Base-by-base conservation (phyloP, 2,113 vertebrate genomes). In the Amblyopsis rosae region DNA sequence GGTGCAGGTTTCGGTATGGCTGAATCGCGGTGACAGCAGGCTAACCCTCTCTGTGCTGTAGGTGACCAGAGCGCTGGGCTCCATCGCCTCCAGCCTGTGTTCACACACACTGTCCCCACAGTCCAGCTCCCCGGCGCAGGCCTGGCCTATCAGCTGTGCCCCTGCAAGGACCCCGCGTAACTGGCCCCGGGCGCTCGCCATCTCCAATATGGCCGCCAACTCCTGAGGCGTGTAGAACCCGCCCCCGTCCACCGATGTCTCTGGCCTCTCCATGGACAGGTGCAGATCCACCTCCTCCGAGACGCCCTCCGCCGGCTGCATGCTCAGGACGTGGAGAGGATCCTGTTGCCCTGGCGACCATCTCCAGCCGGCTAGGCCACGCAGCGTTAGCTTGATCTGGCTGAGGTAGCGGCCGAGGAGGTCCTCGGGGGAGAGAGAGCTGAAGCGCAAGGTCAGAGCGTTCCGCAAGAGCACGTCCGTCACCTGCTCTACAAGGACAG, bases 41-140 rank as follows among this genome's bases (percentile, higher is more conserved):
- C 97, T 96, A 87, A 97, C 89, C 56, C 93, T 93, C 6, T 97
- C 94, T 0, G 96, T 98, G 92, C 93, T 97, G 88, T 98, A 98
- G 62, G 94, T 94, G 88, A 96, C 89, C 62, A 93, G 83, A 0
- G 93, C 93, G 0, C 92, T 90, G 0, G 93, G 90, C 65, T 98
- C 96, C 83, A 96, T 89, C 7, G 91, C 92, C 26, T 26, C 26
- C 12, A 98, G 82, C 17, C 82, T 93, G 74, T 93, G 94, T 72
- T 97, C 93, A 49, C 98, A 99, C 78, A 94, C 91, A 9, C 91
- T 90, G 3, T 96, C 96, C 47, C 95, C 95, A 61, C 98, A 99
- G 49, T 95, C 94, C 74, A 98, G 91, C 75, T 86, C 75, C 13
- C 93, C 94, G 0, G 96, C 95, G 83, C 98, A 99, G 81, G 93